phyloP scores from a whole-genome alignment of 2,113 vertebrate genomes.

The Mormyrus iriodes region DNA sequence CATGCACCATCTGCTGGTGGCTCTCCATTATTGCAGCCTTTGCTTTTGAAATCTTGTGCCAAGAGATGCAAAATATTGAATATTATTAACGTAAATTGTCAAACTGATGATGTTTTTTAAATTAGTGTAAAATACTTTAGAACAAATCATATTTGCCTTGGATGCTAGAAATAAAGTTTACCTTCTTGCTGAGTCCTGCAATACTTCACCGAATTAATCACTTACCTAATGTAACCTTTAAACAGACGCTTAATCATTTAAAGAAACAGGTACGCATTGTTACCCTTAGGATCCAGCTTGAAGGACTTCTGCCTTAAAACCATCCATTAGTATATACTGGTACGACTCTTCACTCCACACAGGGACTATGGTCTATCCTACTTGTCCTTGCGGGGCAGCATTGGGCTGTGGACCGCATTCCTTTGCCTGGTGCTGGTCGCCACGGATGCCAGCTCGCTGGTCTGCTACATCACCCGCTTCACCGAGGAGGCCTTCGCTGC shows the following conservation, averaged over 20 bases:
- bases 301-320: background rate
- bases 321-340: background rate
- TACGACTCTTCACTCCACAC: constrained; percentile 26
- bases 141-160: background rate
- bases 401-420: constrained; percentile 90
- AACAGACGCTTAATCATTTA: background rate
- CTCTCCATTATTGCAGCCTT: background rate
- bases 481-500: constrained; percentile 92
- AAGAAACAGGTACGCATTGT: background rate
- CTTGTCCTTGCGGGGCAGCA: constrained; percentile 83
- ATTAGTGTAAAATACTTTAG: background rate
- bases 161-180: background rate
- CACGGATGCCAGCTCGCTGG: constrained; percentile 88
- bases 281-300: background rate
- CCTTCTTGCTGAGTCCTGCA: background rate
- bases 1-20: background rate
- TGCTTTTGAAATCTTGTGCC: background rate
- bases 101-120: background rate
- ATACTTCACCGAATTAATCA: background rate
- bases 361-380: constrained; percentile 84
- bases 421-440: constrained; percentile 84
- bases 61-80: background rate
- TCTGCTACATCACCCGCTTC: constrained; percentile 93
- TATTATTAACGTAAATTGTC: background rate
- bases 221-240: background rate